Evolutionary conservation across 2,888 invertebrate genomes (phyloP).

Genomic region (Horisme vitalbata): DNA sequence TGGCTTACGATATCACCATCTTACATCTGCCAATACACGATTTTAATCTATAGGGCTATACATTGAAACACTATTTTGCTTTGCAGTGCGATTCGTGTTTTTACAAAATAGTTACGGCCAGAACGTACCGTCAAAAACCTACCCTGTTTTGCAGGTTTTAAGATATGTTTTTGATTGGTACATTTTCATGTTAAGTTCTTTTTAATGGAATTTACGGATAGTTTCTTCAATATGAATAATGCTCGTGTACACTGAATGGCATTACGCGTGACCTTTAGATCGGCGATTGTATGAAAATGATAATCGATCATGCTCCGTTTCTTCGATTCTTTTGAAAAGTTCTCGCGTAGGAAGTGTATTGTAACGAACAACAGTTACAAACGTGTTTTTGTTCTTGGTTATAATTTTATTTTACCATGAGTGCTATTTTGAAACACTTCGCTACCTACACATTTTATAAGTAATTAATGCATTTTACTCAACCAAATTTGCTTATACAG

Average conservation of each 20-base stretch:
- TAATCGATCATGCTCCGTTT: conserved; percentile 73
- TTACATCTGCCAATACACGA: conserved; percentile 49
- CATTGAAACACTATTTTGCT: conserved; percentile 24
- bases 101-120: conserved; percentile 50
- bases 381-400: conserved; percentile 3
- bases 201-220: conserved; percentile 47
- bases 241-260: conserved; percentile 66
- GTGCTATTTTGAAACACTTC: conserved; percentile 11
- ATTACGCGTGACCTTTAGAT: conserved; percentile 80
- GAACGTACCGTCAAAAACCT: conserved; percentile 33
- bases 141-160: conserved; percentile 35
- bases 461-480: no score
- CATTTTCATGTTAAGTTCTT: conserved; percentile 34
- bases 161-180: conserved; percentile 34
- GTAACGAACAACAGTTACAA: conserved; percentile 5
- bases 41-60: conserved; percentile 58
- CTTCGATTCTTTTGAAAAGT: conserved; percentile 60
- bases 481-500: no score
- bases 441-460: no score
- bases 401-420: conserved; percentile 9
- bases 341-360: conserved; percentile 41
- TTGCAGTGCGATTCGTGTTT: conserved; percentile 12
- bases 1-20: conserved; percentile 76
- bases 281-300: conserved; percentile 76
- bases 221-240: conserved; percentile 69